Percentiles rank a stretch among this genome's conserved stretches.
phyloP scores from a whole-genome alignment of 2,113 vertebrate genomes.

The Alethe diademata region DNA sequence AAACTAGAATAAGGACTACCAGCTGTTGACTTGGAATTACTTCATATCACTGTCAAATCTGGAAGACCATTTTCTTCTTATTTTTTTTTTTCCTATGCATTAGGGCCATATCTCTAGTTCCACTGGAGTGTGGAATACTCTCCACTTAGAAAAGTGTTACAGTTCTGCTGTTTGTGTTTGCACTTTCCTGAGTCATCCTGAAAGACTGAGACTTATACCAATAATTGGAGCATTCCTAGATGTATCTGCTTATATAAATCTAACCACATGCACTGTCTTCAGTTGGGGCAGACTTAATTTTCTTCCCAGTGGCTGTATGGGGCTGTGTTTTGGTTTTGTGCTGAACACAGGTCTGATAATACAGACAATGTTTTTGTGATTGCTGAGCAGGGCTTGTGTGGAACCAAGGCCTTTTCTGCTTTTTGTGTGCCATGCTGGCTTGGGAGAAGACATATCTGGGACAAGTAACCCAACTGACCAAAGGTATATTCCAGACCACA shows the following conservation, averaged over 20 bases:
- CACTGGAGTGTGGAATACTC: not conserved
- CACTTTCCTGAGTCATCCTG: not conserved
- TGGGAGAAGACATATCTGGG: not conserved
- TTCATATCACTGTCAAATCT: not conserved
- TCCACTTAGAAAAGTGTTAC: not conserved
- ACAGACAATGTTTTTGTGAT: not conserved
- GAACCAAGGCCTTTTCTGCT: not conserved
- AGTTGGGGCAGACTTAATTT: not conserved
- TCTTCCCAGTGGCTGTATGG: not conserved
- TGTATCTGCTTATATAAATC: not conserved
- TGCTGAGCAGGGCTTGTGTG: not conserved
- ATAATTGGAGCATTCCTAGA: not conserved
- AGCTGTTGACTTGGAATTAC: not conserved
- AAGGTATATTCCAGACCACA: not conserved
- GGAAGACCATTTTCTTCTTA: not conserved
- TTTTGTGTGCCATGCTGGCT: not conserved
- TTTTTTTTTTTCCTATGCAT: not conserved
- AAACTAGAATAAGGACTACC: not conserved
- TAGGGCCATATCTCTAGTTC: not conserved
- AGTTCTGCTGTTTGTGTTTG: not conserved
- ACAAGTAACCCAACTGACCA: accelerated
- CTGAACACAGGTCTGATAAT: not conserved
- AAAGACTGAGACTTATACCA: not conserved
- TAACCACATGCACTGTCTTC: not conserved
- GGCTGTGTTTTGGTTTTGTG: not conserved